These are phyloP conservation scores for Heliothis subflexa DNA, from an alignment of 1,140 invertebrate genomes.

Conservation along the genomic window DNA sequence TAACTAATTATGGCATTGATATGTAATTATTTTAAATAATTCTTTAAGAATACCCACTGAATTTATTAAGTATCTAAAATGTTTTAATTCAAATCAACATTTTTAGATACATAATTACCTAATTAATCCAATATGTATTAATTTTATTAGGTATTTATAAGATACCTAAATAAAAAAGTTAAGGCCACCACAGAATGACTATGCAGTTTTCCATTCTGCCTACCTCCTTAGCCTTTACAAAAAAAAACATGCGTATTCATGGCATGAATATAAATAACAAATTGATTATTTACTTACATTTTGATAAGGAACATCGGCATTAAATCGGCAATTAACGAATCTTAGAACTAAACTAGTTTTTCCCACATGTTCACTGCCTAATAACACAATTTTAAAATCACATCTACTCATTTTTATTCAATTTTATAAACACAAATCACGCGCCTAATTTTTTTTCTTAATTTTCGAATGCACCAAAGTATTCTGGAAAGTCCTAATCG, in stretches of 20 bases:
- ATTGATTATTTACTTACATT: constrained; percentile 70
- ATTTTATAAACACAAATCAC: neutral
- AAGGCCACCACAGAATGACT: neutral
- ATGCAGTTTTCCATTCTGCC: neutral
- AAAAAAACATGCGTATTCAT: constrained; percentile 1
- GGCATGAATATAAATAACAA: neutral
- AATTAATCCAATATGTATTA: neutral
- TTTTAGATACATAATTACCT: neutral
- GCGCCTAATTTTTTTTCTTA: neutral
- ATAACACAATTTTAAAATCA: constrained; percentile 81
- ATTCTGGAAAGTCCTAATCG: constrained; percentile 12
- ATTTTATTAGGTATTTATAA: neutral
- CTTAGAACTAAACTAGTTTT: constrained; percentile 81
- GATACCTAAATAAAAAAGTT: neutral
- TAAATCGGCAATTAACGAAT: constrained; percentile 80
- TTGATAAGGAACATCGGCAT: constrained; percentile 76
- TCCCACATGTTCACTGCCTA: constrained; percentile 82
- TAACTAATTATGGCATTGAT: too few species aligned
- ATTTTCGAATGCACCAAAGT: neutral
- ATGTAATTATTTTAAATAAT: too few species aligned
- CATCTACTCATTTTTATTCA: constrained; percentile 75
- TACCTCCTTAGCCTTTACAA: too few species aligned
- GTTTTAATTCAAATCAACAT: too few species aligned
- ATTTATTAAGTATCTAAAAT: too few species aligned
- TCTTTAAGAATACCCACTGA: too few species aligned